Evolutionary conservation across 2,888 invertebrate genomes (phyloP), one percentile per base, ranked within the genome.

Genomic region (Melanophora roralis): DNA sequence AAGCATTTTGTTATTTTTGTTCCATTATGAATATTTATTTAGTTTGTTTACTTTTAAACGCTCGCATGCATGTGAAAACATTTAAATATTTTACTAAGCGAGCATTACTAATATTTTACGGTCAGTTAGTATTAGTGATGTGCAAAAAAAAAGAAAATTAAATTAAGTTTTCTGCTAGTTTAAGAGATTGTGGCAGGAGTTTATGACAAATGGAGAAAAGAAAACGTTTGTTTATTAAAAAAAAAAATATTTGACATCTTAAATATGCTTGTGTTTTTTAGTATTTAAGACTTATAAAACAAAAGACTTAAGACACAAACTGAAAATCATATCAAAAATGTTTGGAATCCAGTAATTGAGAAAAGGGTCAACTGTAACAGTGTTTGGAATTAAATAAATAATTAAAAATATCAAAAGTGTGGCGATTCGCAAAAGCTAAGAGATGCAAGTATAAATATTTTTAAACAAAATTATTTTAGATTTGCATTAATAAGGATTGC

Each of bases 61-160:
- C 73, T 74, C 23, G 27, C n/a, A 23, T 62, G 55, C 8, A 49
- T 36, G 34, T 32, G 40, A 64, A 69, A 69, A 64, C 57, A 64
- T 64, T 47, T 76, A 65, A 49, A 65, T 71, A 69, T 77, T 64
- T 71, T 64, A 43, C 34, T 77, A 71, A 57, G 51, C 71, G 65
- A 53, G 67, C 75, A 72, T 77, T 64, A 64, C 73, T 72, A 71
- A 75, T 69, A 72, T 72, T 82, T 83, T 82, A 59, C 82, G 83
- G 83, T 83, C 82, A 75, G 72, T 76, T 62, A 69, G 72, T 69
- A 81, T 82, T 64, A 43, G 79, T 79, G 79, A 82, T 83, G 82
- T 79, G 82, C 40, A 27, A 75, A 75, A 12, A 55, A 64, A 34
- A 38, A 14, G 45, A 59, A 59, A 9, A 3, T 59, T 1, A 38